Evolutionary conservation across 2,888 invertebrate species (phyloP).

Genomic region (Rhopalosiphum nymphaeae): DNA sequence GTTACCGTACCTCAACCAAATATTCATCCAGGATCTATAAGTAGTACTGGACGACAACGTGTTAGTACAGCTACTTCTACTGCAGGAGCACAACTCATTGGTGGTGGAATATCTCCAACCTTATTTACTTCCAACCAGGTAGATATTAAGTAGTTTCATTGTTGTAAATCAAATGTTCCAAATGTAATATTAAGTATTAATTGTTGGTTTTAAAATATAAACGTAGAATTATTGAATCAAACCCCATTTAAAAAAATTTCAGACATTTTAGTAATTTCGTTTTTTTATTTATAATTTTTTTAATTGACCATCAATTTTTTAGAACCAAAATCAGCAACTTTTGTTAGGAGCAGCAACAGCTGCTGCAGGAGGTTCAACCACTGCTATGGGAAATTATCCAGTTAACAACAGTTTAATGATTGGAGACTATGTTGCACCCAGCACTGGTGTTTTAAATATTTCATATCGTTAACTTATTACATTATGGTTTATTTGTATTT

Average conservation of each 20-base stretch:
- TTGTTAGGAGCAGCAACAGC: conserved; percentile 25
- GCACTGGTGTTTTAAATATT: conserved; percentile 67
- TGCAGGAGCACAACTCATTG: conserved; percentile 76
- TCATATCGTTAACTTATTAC: conserved; percentile 38
- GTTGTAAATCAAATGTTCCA: neutral
- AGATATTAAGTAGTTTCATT: conserved; percentile 19
- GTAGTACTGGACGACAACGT: conserved; percentile 76
- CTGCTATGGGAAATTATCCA: conserved; percentile 72
- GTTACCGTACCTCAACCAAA: conserved; percentile 74
- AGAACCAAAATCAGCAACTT: conserved; percentile 56
- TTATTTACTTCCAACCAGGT: conserved; percentile 56
- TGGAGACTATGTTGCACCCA: conserved; percentile 76
- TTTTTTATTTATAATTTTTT: conserved; percentile 9
- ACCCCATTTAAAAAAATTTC: neutral
- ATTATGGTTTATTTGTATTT: conserved; percentile 9
- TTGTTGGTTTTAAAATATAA: conserved; percentile 2
- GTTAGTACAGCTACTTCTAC: conserved; percentile 74
- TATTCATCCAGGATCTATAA: conserved; percentile 77
- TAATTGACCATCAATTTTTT: conserved; percentile 42
- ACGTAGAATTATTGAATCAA: neutral
- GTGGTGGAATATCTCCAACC: conserved; percentile 78
- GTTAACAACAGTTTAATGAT: conserved; percentile 82
- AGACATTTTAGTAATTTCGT: neutral
- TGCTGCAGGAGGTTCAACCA: conserved; percentile 28
- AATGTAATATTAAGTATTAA: neutral